phyloP scores from a whole-genome alignment of 2,797 vertebrate genomes.

The Fistularia tabacaria region DNA sequence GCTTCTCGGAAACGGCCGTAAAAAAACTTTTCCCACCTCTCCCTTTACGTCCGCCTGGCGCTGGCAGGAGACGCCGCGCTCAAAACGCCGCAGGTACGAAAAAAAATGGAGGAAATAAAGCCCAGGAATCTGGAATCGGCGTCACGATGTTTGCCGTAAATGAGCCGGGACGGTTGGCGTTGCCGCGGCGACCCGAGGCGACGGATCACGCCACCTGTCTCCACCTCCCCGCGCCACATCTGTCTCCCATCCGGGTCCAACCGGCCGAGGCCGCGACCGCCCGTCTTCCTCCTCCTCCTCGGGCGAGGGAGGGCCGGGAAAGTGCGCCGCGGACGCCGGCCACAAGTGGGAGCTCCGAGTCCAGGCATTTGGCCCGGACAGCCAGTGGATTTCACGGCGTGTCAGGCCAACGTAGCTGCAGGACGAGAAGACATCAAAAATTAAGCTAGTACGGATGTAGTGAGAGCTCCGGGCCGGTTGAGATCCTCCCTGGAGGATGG shows the following conservation, averaged over 20 bases:
- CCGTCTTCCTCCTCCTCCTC: conserved; percentile 34
- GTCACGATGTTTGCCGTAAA: neutral
- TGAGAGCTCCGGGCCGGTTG: no score
- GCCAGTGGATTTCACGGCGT: neutral
- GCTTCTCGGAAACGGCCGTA: no score
- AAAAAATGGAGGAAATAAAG: no score
- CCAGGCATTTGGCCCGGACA: conserved; percentile 22
- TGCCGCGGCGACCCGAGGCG: conserved; percentile 31
- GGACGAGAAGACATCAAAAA: no score
- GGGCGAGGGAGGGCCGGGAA: conserved; percentile 1
- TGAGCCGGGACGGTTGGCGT: neutral
- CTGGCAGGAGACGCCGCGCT: no score
- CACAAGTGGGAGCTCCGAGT: conserved; percentile 71
- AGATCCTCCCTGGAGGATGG: no score
- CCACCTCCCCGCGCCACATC: conserved; percentile 68
- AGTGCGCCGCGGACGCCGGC: neutral
- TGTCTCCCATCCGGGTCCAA: conserved; percentile 69
- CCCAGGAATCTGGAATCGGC: no score
- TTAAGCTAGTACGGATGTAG: no score
- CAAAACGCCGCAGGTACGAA: no score
- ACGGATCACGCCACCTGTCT: conserved; percentile 69
- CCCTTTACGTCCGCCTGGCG: no score
- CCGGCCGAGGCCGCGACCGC: conserved; percentile 62
- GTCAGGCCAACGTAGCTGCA: neutral
- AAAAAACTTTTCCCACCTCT: no score